Conservation (phyloP, 2,113 vertebrate genomes). For the Excalfactoria chinensis region DNA sequence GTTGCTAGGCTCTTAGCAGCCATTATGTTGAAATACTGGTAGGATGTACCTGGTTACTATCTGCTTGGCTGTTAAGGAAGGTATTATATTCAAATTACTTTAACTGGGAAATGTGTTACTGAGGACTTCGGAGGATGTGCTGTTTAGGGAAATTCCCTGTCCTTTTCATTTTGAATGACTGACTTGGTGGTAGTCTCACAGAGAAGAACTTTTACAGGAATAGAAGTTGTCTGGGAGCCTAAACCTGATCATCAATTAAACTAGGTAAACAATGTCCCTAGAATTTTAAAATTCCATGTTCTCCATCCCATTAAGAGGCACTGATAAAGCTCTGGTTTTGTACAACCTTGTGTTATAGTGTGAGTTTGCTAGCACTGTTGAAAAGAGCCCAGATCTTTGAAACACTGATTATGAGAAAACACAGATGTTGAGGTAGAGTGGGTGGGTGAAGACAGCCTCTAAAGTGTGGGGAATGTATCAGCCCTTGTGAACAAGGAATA, state of each 20-base stretch:
- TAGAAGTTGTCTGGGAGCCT: not conserved
- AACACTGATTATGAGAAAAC: not conserved
- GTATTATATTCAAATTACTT: not conserved
- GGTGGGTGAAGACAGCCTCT: not conserved
- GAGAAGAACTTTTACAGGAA: not conserved
- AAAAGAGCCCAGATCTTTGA: not conserved
- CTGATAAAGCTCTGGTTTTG: not conserved
- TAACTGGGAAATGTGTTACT: not conserved
- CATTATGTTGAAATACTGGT: not conserved
- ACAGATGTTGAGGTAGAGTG: not conserved
- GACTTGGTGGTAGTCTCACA: not conserved
- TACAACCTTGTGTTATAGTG: not conserved
- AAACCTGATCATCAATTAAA: not conserved
- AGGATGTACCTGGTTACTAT: not conserved
- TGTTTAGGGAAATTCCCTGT: not conserved
- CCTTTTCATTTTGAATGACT: not conserved
- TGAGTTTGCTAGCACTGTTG: rapidly evolving
- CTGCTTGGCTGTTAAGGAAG: not conserved
- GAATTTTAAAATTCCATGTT: not conserved
- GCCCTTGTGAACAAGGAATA: not conserved
- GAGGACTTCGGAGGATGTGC: not conserved
- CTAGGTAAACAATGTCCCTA: not conserved
- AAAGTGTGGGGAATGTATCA: not conserved
- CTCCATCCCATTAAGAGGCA: not conserved
- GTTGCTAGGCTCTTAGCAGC: not conserved